phyloP scores from a whole-genome alignment of 1,140 invertebrate genomes.

The Pogonus chalceus region DNA sequence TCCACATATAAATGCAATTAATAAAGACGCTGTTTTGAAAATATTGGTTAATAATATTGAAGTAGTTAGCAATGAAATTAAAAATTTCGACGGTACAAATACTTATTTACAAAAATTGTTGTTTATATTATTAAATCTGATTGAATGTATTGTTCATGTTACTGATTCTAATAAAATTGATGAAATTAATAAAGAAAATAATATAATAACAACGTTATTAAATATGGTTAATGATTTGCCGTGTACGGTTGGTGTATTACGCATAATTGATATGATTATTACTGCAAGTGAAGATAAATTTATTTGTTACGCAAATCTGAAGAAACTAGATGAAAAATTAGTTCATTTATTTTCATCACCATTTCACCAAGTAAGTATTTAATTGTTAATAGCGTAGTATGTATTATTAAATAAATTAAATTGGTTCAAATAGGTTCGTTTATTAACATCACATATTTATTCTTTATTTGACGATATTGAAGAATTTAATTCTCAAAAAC shows the following conservation, averaged over 20 bases:
- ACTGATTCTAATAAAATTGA: slow-evolving; percentile 38
- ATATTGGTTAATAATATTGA: slow-evolving; percentile 26
- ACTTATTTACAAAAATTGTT: slow-evolving; percentile 30
- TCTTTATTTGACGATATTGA: slow-evolving; percentile 51
- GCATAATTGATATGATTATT: slow-evolving; percentile 42
- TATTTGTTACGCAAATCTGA: slow-evolving; percentile 30
- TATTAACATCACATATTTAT: slow-evolving; percentile 60
- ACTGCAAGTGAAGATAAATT: slow-evolving; percentile 17
- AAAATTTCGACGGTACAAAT: slow-evolving; percentile 13
- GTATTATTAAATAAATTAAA: slow-evolving; percentile 14
- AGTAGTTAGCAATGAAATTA: slow-evolving; percentile 14
- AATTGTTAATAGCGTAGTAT: slow-evolving; percentile 16
- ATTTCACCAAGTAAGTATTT: slow-evolving; percentile 47
- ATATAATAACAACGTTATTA: slow-evolving; percentile 27
- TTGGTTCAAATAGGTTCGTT: slow-evolving; percentile 43
- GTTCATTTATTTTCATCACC: slow-evolving; percentile 50
- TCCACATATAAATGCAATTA: slow-evolving; percentile 43
- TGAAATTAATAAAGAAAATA: slow-evolving; percentile 34
- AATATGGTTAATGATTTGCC: background rate
- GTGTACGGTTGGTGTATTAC: slow-evolving; percentile 25
- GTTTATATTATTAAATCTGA: slow-evolving; percentile 40
- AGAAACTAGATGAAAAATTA: slow-evolving; percentile 41
- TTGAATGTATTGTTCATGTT: slow-evolving; percentile 49
- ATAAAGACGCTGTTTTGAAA: slow-evolving; percentile 25
- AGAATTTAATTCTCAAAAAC: slow-evolving; percentile 28